Evolutionary conservation across 2,888 invertebrate genomes (phyloP), one percentile per base, ranked within the genome.

Genomic region (Drosophila basisetae): DNA sequence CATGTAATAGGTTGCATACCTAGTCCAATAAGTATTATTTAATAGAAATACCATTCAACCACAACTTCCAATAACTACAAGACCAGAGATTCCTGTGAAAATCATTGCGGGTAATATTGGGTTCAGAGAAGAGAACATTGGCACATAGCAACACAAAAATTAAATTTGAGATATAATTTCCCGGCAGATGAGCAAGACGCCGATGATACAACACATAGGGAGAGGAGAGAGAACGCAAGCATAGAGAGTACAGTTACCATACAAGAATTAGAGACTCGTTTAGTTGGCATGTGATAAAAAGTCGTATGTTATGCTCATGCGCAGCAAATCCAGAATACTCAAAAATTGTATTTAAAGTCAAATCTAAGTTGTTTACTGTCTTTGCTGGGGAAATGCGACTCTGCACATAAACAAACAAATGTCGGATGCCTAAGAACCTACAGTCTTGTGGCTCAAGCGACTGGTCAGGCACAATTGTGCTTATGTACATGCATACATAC

Each of bases 361-460:
- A 61, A 68, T 50, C 39, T 66, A 81, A 64, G 73, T 81, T 81
- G 82, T 81, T 81, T 81, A 78, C 82, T 54, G 73, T 68, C 65
- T 78, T 78, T 73, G 65, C 49, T 60, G 62, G 50, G 68, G 64
- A 56, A 78, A 78, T 52, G 77, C 81, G 82, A 68, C 82, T 73
- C 65, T 63, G 68, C 68, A 71, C 68, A 81, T 69, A 79, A 77
- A 77, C 78, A 78, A 79, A 79, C 73, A 81, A 80, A 77, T 81
- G 61, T 77, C 55, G 65, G 52, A 47, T 68, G 72, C 65, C 65
- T 68, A 41, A 31, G 47, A 60, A 61, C 54, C 56, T 52, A 37
- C 61, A 73, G 49, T 39, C 43, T 59, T 55, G 28, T 61, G 33
- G 50, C 39, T 64, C 53, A 11, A 47, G 47, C 58, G 64, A 73